A percentile compares a stretch with the other conserved stretches of the same genome.
Evolutionary conservation across 1,140 invertebrate species (phyloP).

Genomic region (Brachionus paranguensis): DNA sequence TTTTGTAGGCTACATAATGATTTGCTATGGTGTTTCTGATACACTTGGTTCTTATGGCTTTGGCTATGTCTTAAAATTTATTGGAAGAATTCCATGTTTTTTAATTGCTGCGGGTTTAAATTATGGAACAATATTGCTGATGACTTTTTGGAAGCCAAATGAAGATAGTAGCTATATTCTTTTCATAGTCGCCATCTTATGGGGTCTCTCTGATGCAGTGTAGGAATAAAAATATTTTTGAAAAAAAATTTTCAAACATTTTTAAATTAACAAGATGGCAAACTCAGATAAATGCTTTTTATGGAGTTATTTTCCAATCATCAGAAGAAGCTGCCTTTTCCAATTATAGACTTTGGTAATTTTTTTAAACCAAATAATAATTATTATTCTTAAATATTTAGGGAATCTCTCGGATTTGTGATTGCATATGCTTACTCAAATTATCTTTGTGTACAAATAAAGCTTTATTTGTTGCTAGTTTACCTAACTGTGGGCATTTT

Average conservation of each 20-base stretch:
- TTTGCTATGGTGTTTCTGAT: slow-evolving; percentile 85
- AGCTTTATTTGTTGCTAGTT: slow-evolving; percentile 75
- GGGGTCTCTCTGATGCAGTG: slow-evolving; percentile 85
- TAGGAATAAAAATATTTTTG: neutral
- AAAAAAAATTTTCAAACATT: too few species aligned
- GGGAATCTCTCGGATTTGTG: slow-evolving; percentile 87
- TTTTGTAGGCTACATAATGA: slow-evolving; percentile 87
- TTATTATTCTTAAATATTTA: slow-evolving; percentile 49
- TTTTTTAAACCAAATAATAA: slow-evolving; percentile 61
- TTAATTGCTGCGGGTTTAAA: slow-evolving; percentile 60
- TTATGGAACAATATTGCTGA: slow-evolving; percentile 43
- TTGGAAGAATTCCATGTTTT: slow-evolving; percentile 78
- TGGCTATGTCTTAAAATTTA: slow-evolving; percentile 82
- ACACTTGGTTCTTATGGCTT: slow-evolving; percentile 79
- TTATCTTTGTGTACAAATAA: slow-evolving; percentile 78
- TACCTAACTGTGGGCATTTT: slow-evolving; percentile 62
- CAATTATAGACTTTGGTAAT: slow-evolving; percentile 82
- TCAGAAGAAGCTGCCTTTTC: slow-evolving; percentile 93
- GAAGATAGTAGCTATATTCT: slow-evolving; percentile 70
- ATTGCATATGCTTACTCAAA: slow-evolving; percentile 73
- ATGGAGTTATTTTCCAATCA: slow-evolving; percentile 78
- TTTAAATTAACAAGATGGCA: slow-evolving; percentile 63
- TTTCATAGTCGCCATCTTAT: slow-evolving; percentile 77
- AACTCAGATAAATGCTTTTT: slow-evolving; percentile 85
- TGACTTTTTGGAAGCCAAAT: slow-evolving; percentile 69